phyloP scores from a whole-genome alignment of 2,888 invertebrate species.

The Micoletzkya japonica region DNA sequence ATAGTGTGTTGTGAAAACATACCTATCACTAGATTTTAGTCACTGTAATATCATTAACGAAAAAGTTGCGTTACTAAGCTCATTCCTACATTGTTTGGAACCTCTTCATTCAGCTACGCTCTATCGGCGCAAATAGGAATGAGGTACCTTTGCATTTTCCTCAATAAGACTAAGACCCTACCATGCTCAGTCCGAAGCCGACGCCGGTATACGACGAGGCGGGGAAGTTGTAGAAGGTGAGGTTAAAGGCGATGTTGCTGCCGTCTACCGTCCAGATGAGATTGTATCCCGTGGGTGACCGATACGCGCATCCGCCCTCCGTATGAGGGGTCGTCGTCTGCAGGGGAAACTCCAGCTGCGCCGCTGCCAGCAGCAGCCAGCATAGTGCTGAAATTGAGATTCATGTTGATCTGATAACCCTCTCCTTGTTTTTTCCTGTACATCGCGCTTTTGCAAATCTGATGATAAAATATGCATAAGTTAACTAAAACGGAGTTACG shows the following conservation, averaged over 20 bases:
- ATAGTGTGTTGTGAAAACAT: too few species aligned
- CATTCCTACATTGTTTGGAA: not conserved
- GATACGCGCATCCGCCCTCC: not conserved
- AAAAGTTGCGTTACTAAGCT: not conserved
- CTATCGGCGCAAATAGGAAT: not conserved
- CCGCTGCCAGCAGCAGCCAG: too few species aligned
- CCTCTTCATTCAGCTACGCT: not conserved
- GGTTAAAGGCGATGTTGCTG: conserved; percentile 10
- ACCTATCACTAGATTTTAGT: not conserved
- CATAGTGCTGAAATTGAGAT: too few species aligned
- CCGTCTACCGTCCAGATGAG: conserved; percentile 11
- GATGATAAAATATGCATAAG: too few species aligned
- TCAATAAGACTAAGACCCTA: not conserved
- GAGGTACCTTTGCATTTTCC: not conserved
- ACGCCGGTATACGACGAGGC: conserved; percentile 22
- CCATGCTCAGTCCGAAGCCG: conserved; percentile 24
- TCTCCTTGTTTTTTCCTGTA: too few species aligned
- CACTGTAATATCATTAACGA: not conserved
- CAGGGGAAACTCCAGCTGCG: too few species aligned
- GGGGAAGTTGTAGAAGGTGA: conserved; percentile 24
- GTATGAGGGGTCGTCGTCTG: not conserved
- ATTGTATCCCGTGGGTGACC: not conserved
- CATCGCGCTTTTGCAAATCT: too few species aligned
- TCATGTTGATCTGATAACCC: too few species aligned
- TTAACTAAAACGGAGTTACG: too few species aligned